Evolutionary conservation across 2,888 invertebrate species (phyloP).

Genomic region (Altica lythri): DNA sequence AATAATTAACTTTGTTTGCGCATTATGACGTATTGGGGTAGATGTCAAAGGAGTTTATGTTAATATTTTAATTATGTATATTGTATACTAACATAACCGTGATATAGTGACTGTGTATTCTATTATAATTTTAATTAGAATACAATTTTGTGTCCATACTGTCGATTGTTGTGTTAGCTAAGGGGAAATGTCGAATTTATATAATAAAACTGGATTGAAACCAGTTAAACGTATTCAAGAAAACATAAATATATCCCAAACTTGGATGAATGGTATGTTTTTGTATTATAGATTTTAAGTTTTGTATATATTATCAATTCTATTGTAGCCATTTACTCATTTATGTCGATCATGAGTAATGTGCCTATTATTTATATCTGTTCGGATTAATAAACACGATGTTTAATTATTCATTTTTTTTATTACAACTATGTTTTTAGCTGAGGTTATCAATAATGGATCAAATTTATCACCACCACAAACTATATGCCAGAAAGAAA

Average conservation of each 20-base stretch:
- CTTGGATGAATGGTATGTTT: conserved; percentile 78
- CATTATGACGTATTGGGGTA: no score
- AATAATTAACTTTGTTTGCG: no score
- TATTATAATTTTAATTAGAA: no score
- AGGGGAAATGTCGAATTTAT: conserved; percentile 83
- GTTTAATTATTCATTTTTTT: background rate
- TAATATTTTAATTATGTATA: no score
- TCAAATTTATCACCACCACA: conserved; percentile 76
- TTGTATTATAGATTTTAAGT: conserved; percentile 43
- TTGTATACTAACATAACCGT: no score
- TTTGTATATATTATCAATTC: background rate
- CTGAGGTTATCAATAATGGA: conserved; percentile 77
- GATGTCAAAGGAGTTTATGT: no score
- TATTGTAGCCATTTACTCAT: background rate
- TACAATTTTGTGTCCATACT: background rate
- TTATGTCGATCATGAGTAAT: background rate
- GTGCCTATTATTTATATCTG: no score
- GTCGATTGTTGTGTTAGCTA: no score
- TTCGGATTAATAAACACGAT: background rate
- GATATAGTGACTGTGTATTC: no score
- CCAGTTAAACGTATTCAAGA: conserved; percentile 71
- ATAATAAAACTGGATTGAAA: conserved; percentile 75
- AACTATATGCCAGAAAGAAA: conserved; percentile 70
- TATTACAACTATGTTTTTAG: conserved; percentile 56
- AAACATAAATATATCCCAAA: conserved; percentile 76